These are phyloP conservation scores for Acrocyrtus sp. DNA, from an alignment of 2,888 invertebrate genomes.

Conservation along the genomic window DNA sequence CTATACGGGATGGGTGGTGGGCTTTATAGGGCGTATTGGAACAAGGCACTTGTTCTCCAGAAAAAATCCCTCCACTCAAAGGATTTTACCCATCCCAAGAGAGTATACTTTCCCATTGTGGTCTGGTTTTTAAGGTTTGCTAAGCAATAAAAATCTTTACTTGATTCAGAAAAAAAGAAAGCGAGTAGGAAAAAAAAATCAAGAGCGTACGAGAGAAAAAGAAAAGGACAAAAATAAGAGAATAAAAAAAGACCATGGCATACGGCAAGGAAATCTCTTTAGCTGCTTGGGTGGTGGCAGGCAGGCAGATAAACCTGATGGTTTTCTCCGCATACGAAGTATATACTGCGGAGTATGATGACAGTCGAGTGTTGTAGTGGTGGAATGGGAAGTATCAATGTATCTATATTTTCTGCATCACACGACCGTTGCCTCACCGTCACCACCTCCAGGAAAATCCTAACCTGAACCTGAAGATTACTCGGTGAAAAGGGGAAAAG, in stretches of 20 bases:
- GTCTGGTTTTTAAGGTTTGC: constrained; percentile 45
- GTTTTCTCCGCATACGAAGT: too few relatives aligned
- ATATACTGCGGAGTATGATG: neutral
- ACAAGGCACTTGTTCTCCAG: constrained; percentile 32
- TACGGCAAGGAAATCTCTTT: neutral
- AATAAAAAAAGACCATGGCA: neutral
- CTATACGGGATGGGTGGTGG: neutral
- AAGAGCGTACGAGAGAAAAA: neutral
- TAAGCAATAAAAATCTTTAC: constrained; percentile 46
- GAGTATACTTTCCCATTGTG: constrained; percentile 38
- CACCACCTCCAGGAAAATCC: too few relatives aligned
- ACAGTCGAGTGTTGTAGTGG: too few relatives aligned
- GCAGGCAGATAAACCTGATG: neutral
- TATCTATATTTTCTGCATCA: too few relatives aligned
- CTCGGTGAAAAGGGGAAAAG: too few relatives aligned
- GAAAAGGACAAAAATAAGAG: neutral
- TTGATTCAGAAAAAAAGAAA: constrained; percentile 12
- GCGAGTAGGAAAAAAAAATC: neutral
- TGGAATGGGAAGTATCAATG: too few relatives aligned
- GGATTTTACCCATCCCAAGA: constrained; percentile 48
- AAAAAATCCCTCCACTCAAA: constrained; percentile 49
- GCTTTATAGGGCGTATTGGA: constrained; percentile 7
- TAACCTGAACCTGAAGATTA: too few relatives aligned
- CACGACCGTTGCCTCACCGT: too few relatives aligned
- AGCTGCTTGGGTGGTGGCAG: neutral